These are phyloP conservation scores for Cotesia vestalis DNA, from an alignment of 1,140 invertebrate species.

Conservation along the genomic window DNA sequence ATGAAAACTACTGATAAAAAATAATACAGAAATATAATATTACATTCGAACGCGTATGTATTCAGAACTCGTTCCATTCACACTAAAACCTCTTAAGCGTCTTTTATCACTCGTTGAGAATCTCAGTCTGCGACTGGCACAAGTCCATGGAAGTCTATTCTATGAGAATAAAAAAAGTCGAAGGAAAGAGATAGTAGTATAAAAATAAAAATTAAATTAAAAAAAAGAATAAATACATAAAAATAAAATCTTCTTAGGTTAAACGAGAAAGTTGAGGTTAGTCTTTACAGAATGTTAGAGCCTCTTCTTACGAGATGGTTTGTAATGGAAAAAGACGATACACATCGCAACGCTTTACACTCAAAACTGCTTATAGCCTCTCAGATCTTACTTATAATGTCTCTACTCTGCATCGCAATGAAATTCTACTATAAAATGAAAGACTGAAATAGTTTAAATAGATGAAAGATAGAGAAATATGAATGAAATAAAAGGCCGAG, in stretches of 20 bases:
- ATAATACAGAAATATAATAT: no score
- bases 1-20: no score
- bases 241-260: slow-evolving; percentile 7
- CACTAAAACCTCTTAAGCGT: slow-evolving; percentile 13
- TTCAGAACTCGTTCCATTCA: slow-evolving; percentile 21
- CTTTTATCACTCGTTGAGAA: slow-evolving; percentile 32
- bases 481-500: background rate
- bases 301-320: slow-evolving; percentile 51
- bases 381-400: slow-evolving; percentile 57
- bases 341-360: slow-evolving; percentile 55
- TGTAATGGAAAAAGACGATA: slow-evolving; percentile 64
- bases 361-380: slow-evolving; percentile 59
- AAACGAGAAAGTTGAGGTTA: slow-evolving; percentile 40
- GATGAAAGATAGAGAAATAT: background rate
- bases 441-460: background rate
- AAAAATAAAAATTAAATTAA: background rate
- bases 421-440: slow-evolving; percentile 28
- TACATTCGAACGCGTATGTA: background rate
- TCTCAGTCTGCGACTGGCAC: slow-evolving; percentile 58
- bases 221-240: background rate
- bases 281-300: slow-evolving; percentile 30
- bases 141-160: slow-evolving; percentile 47
- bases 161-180: slow-evolving; percentile 13
- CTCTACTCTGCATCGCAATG: slow-evolving; percentile 38
- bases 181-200: slow-evolving; percentile 5